phyloP scores from a whole-genome alignment of 2,888 invertebrate genomes.

The Lamellibrachia satsuma region DNA sequence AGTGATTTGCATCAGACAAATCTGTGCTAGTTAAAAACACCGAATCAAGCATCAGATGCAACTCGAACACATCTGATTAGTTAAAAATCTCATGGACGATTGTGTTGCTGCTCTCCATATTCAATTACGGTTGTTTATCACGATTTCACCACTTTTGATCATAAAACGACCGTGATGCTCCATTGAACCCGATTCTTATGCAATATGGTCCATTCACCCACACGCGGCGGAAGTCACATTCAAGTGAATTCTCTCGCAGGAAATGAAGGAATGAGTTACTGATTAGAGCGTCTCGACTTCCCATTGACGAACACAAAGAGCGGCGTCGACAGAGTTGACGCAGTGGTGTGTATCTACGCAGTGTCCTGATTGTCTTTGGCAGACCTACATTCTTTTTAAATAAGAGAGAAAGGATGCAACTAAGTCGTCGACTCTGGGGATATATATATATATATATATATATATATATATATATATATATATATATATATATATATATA shows the following conservation, averaged over 20 bases:
- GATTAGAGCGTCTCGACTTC: not conserved
- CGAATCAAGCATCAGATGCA: not conserved
- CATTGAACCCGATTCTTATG: not conserved
- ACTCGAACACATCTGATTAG: not conserved
- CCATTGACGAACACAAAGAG: not conserved
- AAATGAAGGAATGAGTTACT: not conserved
- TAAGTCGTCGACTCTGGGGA: not conserved
- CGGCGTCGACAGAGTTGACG: not conserved
- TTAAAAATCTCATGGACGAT: not conserved
- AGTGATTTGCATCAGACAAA: not conserved
- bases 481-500: constrained; percentile 20
- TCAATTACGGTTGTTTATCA: not conserved
- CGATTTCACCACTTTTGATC: not conserved
- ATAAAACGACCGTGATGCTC: not conserved
- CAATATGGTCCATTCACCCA: not conserved
- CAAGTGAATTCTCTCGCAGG: not conserved
- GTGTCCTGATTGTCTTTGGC: no score
- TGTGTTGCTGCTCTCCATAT: not conserved
- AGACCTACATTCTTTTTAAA: no score
- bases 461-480: constrained; percentile 21
- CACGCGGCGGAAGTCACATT: not conserved
- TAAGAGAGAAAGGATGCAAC: no score
- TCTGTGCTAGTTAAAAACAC: not conserved
- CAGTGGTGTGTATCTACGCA: not conserved
- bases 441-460: constrained; percentile 21